phyloP scores from a whole-genome alignment of 2,888 invertebrate genomes.

The Plagodis pulveraria region DNA sequence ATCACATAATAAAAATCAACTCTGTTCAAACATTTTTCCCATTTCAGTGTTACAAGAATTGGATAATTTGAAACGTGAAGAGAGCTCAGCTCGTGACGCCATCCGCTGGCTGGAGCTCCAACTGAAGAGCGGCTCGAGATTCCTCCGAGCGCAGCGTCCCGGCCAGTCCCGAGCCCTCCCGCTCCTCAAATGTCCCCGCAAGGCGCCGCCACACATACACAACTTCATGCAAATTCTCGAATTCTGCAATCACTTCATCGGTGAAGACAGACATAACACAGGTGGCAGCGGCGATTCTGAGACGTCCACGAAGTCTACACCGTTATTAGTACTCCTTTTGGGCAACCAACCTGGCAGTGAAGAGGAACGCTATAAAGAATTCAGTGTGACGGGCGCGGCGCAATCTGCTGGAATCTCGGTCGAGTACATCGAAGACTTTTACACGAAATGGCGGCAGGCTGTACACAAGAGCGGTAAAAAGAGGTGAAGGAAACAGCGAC shows the following conservation, averaged over 20 bases:
- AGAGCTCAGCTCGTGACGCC: slow-evolving; percentile 93
- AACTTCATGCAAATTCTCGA: slow-evolving; percentile 92
- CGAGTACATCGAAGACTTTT: slow-evolving; percentile 93
- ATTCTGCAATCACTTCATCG: slow-evolving; percentile 91
- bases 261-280: slow-evolving; percentile 64
- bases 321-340: slow-evolving; percentile 91
- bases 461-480: slow-evolving; percentile 78
- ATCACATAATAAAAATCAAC: no score
- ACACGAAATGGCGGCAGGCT: slow-evolving; percentile 93
- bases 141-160: slow-evolving; percentile 93
- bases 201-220: slow-evolving; percentile 81
- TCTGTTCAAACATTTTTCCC: slow-evolving; percentile 17
- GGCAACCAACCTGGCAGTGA: slow-evolving; percentile 79
- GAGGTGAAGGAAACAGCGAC: slow-evolving; percentile 64
- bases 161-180: slow-evolving; percentile 91
- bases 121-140: slow-evolving; percentile 94
- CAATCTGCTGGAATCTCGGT: slow-evolving; percentile 92
- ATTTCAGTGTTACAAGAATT: slow-evolving; percentile 93
- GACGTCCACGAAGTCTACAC: slow-evolving; percentile 65
- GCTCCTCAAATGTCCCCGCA: slow-evolving; percentile 77
- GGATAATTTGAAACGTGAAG: slow-evolving; percentile 94
- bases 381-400: slow-evolving; percentile 91
- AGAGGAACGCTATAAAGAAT: slow-evolving; percentile 86
- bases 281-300: slow-evolving; percentile 72
- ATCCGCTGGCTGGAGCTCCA: slow-evolving; percentile 97